Evolutionary conservation across 30 jellyfish, hydroid and myxozoan species (phyloP), one percentile per base, ranked within the genome.

Genomic region (Mastigias papua): DNA sequence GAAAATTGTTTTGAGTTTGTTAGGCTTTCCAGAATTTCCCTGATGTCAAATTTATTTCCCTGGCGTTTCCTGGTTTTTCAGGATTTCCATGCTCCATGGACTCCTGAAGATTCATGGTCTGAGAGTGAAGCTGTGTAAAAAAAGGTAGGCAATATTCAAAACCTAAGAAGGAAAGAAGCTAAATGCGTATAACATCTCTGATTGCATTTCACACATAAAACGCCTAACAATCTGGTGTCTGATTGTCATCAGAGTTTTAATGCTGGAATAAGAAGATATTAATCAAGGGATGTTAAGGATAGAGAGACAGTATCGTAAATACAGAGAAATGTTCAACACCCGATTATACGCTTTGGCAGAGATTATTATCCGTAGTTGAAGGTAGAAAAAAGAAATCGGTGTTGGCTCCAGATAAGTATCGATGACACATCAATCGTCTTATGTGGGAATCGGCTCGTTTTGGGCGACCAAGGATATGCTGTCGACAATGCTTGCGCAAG

Each of bases 371-470:
- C 35, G 0, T 23, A 72, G 83, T 35, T 72, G 83, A 34, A 27
- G 23, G 42, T 20, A 19, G 37, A 42, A 48, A n/a, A 26, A n/a
- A 34, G 83, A 31, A 37, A 51, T 34, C 35, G 66, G 23, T 6
- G 48, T 51, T 72, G 69, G 83, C 69, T 8, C 68, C 64, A 72
- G 37, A 72, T 72, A 72, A 72, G 69, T n/a, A 37, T 42, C 48
- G 83, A 34, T 72, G 83, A 72, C 83, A 72, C 48, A n/a, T 35
- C 64, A 42, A 51, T 72, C 68, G 66, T 48, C 68, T 72, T 13
- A 72, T 72, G 83, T 72, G 83, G 83, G 68, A 37, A 72, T 72
- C 83, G 83, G 83, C 68, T 23, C 83, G 62, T 72, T 72, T 42
- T 34, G 21, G 64, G 25, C 37, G 34, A 35, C 83, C 69, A 34